Percentiles rank a stretch among this genome's conserved stretches.
These are phyloP conservation scores for Lithophane ornitopus DNA, from an alignment of 2,888 invertebrate species.

Conservation along the genomic window DNA sequence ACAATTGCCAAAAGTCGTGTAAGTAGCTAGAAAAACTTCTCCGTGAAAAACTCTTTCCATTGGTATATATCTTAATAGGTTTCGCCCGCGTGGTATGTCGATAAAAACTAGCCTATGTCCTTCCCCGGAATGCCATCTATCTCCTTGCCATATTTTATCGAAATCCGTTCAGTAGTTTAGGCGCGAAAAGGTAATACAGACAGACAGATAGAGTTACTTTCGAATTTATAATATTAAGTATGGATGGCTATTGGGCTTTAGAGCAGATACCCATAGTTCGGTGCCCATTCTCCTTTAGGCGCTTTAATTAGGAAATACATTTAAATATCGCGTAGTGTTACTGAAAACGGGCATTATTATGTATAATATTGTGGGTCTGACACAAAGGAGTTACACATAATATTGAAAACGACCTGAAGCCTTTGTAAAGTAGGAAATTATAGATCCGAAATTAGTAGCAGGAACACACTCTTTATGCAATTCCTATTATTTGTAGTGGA, in stretches of 20 bases:
- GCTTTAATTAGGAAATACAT: background rate
- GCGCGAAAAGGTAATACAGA: too few relatives aligned
- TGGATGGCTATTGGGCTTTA: background rate
- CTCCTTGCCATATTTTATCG: too few relatives aligned
- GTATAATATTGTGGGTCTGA: background rate
- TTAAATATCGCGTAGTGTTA: background rate
- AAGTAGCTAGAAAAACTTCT: too few relatives aligned
- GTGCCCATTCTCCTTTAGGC: background rate
- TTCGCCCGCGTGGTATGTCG: too few relatives aligned
- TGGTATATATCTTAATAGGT: background rate
- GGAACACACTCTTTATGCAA: background rate
- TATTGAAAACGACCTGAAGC: background rate
- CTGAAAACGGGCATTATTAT: background rate
- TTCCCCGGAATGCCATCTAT: too few relatives aligned
- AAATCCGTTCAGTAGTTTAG: too few relatives aligned
- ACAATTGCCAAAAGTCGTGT: too few relatives aligned
- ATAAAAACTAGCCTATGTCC: too few relatives aligned
- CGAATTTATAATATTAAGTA: too few relatives aligned
- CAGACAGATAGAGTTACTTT: too few relatives aligned
- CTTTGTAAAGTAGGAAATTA: conserved; percentile 1
- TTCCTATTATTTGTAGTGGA: background rate
- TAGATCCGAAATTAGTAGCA: background rate
- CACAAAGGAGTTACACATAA: background rate
- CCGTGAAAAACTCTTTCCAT: background rate
- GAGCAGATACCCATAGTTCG: background rate